A percentile compares a stretch with the other conserved stretches of the same genome.
Conservation (phyloP, 2,888 invertebrate genomes). For the Tholera decimalis region DNA sequence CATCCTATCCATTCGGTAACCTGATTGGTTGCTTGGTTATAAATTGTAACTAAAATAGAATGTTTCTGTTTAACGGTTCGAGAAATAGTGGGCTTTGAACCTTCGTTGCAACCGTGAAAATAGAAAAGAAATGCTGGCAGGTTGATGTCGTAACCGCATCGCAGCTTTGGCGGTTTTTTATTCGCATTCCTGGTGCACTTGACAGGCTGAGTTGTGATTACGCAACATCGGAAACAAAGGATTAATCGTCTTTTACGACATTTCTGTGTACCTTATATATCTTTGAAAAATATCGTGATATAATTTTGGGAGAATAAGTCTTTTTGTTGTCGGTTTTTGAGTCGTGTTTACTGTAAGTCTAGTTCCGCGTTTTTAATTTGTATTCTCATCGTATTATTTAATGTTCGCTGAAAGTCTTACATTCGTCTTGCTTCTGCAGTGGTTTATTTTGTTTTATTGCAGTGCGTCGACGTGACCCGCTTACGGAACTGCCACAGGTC, state of each 20-base stretch:
- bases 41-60: constrained; percentile 57
- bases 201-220: constrained; percentile 58
- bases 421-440: constrained; percentile 75
- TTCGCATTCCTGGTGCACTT: constrained; percentile 71
- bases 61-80: constrained; percentile 42
- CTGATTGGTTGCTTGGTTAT: constrained; percentile 52
- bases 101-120: constrained; percentile 62
- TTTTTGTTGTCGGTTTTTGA: constrained; percentile 15
- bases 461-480: constrained; percentile 81
- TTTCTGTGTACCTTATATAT: constrained; percentile 7
- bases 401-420: constrained; percentile 74
- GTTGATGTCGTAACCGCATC: constrained; percentile 60
- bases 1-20: constrained; percentile 37
- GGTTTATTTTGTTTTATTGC: constrained; percentile 82
- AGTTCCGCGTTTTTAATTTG: constrained; percentile 74
- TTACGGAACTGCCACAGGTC: constrained; percentile 81
- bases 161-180: constrained; percentile 71
- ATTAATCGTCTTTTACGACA: constrained; percentile 16
- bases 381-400: constrained; percentile 73
- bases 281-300: constrained; percentile 11
- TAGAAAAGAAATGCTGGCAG: constrained; percentile 57
- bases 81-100: constrained; percentile 62
- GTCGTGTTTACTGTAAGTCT: constrained; percentile 27
- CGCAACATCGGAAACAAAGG: constrained; percentile 60
- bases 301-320: constrained; percentile 26